Conservation (phyloP, 1,140 invertebrate species). For the Lutraria rhynchaena region DNA sequence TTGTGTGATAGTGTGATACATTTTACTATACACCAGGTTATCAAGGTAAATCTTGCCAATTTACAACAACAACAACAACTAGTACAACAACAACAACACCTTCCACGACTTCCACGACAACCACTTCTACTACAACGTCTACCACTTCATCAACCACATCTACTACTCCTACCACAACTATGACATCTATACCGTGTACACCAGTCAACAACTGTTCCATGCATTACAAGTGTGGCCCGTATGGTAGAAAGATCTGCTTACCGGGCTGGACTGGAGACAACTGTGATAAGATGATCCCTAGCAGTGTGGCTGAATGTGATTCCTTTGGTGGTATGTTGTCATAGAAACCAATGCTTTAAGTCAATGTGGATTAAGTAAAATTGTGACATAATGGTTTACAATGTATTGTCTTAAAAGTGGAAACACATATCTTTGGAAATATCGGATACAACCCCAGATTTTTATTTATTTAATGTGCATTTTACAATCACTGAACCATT, state of each 20-base stretch:
- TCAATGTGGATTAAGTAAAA: too few relatives aligned
- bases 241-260: constrained; percentile 22
- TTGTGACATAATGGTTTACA: too few relatives aligned
- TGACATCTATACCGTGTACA: constrained; percentile 33
- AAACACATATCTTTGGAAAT: too few relatives aligned
- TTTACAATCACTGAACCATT: too few relatives aligned
- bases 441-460: too few relatives aligned
- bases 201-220: constrained; percentile 15
- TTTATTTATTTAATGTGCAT: too few relatives aligned
- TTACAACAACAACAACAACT: not conserved
- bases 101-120: not conserved
- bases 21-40: not conserved
- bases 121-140: constrained; percentile 1
- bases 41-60: not conserved
- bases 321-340: too few relatives aligned
- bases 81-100: constrained; percentile 26
- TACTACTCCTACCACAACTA: constrained; percentile 29
- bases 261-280: constrained; percentile 37
- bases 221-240: constrained; percentile 25
- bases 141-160: constrained; percentile 21
- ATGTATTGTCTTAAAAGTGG: too few relatives aligned
- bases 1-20: not conserved
- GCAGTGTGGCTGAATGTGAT: constrained; percentile 38
- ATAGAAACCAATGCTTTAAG: too few relatives aligned
- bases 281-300: constrained; percentile 11